Conservation (phyloP, 2,888 invertebrate species). For the Gisinianus flammeolus region DNA sequence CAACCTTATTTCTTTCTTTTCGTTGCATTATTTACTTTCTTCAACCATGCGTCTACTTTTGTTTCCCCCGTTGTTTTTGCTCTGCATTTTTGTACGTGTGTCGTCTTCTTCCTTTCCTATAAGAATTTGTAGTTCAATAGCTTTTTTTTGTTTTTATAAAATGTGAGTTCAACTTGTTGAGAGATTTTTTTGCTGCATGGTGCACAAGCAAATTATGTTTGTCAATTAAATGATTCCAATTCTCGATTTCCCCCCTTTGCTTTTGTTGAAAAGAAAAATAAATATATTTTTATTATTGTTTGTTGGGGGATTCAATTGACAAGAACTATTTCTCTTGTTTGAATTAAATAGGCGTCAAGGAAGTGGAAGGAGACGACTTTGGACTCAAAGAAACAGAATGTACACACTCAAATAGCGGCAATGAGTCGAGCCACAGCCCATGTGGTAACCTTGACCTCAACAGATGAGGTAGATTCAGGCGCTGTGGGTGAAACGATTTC, state of each 20-base stretch:
- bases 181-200: not conserved
- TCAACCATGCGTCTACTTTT: not conserved
- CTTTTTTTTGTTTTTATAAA: not conserved
- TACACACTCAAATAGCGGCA: constrained; percentile 95
- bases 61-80: not conserved
- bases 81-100: constrained; percentile 11
- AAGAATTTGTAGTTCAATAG: not conserved
- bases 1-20: constrained; percentile 18
- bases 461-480: constrained; percentile 89
- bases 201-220: not conserved
- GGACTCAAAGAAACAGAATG: constrained; percentile 94
- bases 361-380: constrained; percentile 94
- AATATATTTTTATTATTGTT: not conserved
- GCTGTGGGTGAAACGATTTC: constrained; percentile 97
- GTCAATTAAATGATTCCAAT: too few species aligned
- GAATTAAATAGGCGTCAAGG: constrained; percentile 70
- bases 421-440: constrained; percentile 99
- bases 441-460: constrained; percentile 87
- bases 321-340: constrained; percentile 12
- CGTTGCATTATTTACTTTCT: constrained; percentile 11
- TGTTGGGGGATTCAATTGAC: not conserved
- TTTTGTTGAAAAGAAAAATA: not conserved
- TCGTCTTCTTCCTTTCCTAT: constrained; percentile 26
- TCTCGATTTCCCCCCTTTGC: too few species aligned
- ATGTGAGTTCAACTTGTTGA: not conserved